phyloP scores from a whole-genome alignment of 2,797 vertebrate species.

The Adrianichthys oophorus region DNA sequence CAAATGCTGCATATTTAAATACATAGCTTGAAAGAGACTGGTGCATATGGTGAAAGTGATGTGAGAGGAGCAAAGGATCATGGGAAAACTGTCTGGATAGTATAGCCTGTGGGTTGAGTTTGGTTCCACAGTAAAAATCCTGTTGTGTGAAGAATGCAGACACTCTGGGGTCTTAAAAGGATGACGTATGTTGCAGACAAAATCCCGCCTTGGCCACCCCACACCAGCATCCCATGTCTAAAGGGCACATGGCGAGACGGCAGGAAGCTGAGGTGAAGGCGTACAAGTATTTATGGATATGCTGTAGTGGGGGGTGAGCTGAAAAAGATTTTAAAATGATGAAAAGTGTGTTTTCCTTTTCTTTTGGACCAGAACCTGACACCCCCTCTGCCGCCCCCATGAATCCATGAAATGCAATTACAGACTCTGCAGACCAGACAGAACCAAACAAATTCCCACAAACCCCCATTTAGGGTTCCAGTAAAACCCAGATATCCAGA shows the following conservation, averaged over 20 bases:
- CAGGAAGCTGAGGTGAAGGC: constrained; percentile 65
- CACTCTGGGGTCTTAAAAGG: constrained; percentile 1
- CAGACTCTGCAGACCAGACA: too few relatives aligned
- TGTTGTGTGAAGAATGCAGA: constrained; percentile 19
- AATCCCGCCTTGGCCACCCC: constrained; percentile 22
- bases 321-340: constrained; percentile 57
- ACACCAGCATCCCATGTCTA: constrained; percentile 32
- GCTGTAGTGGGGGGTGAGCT: constrained; percentile 7
- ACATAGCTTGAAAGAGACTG: too few relatives aligned
- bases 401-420: too few relatives aligned
- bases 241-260: constrained; percentile 64
- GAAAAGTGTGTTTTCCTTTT: constrained; percentile 67
- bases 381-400: constrained; percentile 20
- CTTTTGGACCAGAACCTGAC: constrained; percentile 33
- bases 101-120: too few relatives aligned
- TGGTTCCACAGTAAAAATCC: neutral
- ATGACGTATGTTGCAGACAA: constrained; percentile 18
- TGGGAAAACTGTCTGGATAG: constrained; percentile 2
- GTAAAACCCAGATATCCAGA: too few relatives aligned
- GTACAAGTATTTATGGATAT: constrained; percentile 8
- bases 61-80: too few relatives aligned
- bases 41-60: too few relatives aligned
- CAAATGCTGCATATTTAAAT: too few relatives aligned
- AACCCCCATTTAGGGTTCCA: too few relatives aligned
- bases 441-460: too few relatives aligned